Evolutionary conservation across 2,888 invertebrate genomes (phyloP), one percentile per base, ranked within the genome.

Genomic region (Acrocyrtus sp.): DNA sequence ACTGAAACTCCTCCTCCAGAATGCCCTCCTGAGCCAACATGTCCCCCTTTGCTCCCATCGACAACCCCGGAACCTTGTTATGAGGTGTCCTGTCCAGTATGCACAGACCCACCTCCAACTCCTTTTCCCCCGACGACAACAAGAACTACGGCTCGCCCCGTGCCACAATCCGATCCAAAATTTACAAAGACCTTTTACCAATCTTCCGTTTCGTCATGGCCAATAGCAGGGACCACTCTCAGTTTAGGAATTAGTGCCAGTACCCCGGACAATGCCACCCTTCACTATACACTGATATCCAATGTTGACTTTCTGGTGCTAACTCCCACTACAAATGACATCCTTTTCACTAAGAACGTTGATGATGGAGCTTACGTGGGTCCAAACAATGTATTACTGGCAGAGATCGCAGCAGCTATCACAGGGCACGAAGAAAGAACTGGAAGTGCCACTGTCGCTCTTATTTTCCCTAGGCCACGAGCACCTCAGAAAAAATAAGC

Each of bases 291-390:
- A 10, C 17, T 65, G 12, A 5, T 54, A 2, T 47, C 45, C 5
- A 10, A 54, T 1, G 45, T 56, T 17, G 54, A 65, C 29, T 65
- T 65, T 26, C 15, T 65, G 4, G 29, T 45, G 1, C 22, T 65
- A 5, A 17, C 65, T 1, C 1, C 65, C n/a, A 29, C 19, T 12
- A 41, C 54, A 19, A n/a, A n/a, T n/a, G 54, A 65, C 22, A 45
- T 65, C 27, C 27, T 65, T 12, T 65, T 65, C 43, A 65, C 29
- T 1, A 65, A 24, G 45, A 65, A 54, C 21, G 29, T 65, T 12
- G 29, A 24, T 1, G 54, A 63, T 45, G 65, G 65, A 3, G 54
- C 54, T 2, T 63, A 22, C 43, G 65, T 65, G 5, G 65, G 54
- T 17, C 63, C 63, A 1, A 54, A 54, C 21, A 65, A 65, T 47